Conservation (phyloP, 2,888 invertebrate genomes). For the Toxonevra muliebris region DNA sequence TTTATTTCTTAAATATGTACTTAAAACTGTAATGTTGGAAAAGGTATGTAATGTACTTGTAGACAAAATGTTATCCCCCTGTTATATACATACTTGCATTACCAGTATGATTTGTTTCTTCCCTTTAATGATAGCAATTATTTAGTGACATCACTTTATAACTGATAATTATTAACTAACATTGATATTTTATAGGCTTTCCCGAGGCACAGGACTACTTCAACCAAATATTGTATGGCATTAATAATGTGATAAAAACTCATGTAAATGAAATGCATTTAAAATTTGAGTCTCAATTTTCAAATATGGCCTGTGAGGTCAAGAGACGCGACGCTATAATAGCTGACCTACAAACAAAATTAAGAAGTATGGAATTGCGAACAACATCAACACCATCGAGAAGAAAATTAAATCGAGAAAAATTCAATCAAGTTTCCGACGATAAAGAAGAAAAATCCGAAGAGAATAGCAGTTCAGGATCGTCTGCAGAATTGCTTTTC, state of each 20-base stretch:
- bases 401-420: constrained; percentile 39
- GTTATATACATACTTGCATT: background rate
- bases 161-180: background rate
- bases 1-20: no score
- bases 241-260: constrained; percentile 82
- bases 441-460: constrained; percentile 47
- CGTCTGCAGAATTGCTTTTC: constrained; percentile 64
- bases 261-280: constrained; percentile 77
- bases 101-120: background rate
- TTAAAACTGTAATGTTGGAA: background rate
- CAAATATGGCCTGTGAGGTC: constrained; percentile 82
- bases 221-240: constrained; percentile 80
- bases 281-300: constrained; percentile 77
- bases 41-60: constrained; percentile 1
- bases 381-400: constrained; percentile 40
- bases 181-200: constrained; percentile 66
- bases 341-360: constrained; percentile 78
- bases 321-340: constrained; percentile 83
- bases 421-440: constrained; percentile 45
- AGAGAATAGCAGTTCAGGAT: constrained; percentile 59
- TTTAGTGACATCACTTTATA: background rate
- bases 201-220: constrained; percentile 83
- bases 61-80: background rate
- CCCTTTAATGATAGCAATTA: background rate
- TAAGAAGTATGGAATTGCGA: constrained; percentile 69